These are phyloP conservation scores for Acromyrmex echinatior DNA, from an alignment of 1,140 invertebrate species.

Conservation along the genomic window DNA sequence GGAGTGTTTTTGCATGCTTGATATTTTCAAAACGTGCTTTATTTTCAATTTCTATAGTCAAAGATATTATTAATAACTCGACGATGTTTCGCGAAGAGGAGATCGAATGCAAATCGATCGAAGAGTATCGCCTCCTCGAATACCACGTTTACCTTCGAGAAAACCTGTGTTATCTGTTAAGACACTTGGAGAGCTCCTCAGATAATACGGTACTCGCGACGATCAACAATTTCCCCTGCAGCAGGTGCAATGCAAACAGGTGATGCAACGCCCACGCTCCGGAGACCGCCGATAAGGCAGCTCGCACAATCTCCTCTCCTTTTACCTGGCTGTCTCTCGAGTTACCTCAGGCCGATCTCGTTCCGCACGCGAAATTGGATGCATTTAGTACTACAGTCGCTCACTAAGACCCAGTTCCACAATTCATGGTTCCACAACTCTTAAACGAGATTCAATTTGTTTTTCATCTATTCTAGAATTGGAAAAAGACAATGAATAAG, in stretches of 20 bases:
- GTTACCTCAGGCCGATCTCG: conserved; percentile 44
- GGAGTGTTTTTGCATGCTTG: too few relatives aligned
- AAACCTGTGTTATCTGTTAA: conserved; percentile 12
- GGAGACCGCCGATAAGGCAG: conserved; percentile 21
- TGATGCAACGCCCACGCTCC: conserved; percentile 17
- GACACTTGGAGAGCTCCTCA: background rate
- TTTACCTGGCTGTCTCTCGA: conserved; percentile 1
- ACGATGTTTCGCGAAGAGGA: background rate
- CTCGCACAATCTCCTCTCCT: conserved; percentile 2
- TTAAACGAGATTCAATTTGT: too few relatives aligned
- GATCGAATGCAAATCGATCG: background rate
- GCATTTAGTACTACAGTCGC: too few relatives aligned
- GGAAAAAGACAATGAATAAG: too few relatives aligned
- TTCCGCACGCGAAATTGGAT: background rate
- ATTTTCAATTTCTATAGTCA: background rate
- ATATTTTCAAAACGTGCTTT: background rate
- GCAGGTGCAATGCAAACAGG: conserved; percentile 51
- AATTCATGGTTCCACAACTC: too few relatives aligned
- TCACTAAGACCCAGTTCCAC: too few relatives aligned
- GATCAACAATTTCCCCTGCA: background rate
- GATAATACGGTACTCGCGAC: background rate
- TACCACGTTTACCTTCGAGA: background rate
- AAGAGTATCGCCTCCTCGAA: background rate
- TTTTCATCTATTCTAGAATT: too few relatives aligned
- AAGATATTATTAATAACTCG: too few relatives aligned